Conservation (phyloP, 1,140 invertebrate species). For the Drosophila biarmipes region DNA sequence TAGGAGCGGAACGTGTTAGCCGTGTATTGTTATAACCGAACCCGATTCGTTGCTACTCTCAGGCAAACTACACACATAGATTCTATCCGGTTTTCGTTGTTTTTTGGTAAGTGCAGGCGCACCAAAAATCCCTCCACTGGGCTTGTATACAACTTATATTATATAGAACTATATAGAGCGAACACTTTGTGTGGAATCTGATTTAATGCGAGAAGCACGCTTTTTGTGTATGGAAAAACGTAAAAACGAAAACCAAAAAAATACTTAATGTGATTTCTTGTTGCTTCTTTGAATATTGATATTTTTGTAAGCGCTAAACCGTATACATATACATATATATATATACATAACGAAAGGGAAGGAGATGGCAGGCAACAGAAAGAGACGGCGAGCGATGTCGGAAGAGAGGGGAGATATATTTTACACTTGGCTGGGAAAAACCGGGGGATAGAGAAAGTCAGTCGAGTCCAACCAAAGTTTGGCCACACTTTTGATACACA, state of each 20-base stretch:
- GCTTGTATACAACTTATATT: constrained; percentile 44
- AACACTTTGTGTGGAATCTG: constrained; percentile 39
- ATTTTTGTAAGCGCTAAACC: constrained; percentile 71
- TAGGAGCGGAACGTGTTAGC: constrained; percentile 52
- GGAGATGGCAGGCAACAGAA: constrained; percentile 26
- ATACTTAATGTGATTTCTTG: constrained; percentile 77
- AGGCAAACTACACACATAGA: constrained; percentile 21
- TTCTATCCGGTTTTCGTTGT: constrained; percentile 19
- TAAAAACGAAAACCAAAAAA: constrained; percentile 26
- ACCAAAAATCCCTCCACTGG: constrained; percentile 72
- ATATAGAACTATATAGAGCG: constrained; percentile 33
- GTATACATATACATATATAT: constrained; percentile 45
- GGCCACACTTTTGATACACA: constrained; percentile 62
- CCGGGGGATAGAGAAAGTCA: background rate
- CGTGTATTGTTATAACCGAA: constrained; percentile 62
- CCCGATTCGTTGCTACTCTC: constrained; percentile 26
- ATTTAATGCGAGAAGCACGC: constrained; percentile 71
- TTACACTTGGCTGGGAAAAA: constrained; percentile 28
- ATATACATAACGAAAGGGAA: constrained; percentile 25
- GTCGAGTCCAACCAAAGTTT: constrained; percentile 40
- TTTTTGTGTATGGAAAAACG: constrained; percentile 70
- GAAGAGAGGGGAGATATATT: constrained; percentile 38
- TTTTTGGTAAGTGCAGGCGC: constrained; percentile 62
- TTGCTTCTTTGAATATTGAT: constrained; percentile 78
- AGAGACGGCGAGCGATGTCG: background rate